phyloP scores from a whole-genome alignment of 2,113 vertebrate species.

The Falco punctatus region DNA sequence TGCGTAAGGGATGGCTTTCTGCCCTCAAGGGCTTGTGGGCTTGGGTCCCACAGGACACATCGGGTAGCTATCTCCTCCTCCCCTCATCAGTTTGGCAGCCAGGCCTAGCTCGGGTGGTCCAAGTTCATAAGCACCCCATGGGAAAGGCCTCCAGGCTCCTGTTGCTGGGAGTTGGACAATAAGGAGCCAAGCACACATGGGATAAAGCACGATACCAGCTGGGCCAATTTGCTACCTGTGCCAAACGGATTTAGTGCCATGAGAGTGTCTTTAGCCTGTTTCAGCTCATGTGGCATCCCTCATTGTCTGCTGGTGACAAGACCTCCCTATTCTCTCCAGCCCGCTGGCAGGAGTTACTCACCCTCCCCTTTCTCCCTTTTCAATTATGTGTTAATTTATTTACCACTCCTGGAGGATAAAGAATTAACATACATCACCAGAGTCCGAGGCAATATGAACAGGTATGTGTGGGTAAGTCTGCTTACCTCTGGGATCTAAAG shows the following conservation, averaged over 20 bases:
- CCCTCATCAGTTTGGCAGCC: slow-evolving; percentile 6
- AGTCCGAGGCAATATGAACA: not conserved
- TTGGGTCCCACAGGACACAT: not conserved
- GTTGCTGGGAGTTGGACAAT: slow-evolving; percentile 60
- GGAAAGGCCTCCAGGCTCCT: slow-evolving; percentile 36
- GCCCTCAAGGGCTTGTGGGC: not conserved
- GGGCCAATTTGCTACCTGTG: slow-evolving; percentile 4
- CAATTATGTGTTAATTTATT: slow-evolving; percentile 35
- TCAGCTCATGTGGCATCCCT: slow-evolving; percentile 34
- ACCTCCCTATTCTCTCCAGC: not conserved
- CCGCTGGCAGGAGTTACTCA: slow-evolving; percentile 8
- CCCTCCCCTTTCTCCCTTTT: not conserved
- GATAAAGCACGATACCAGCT: slow-evolving; percentile 19
- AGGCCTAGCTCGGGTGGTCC: not conserved
- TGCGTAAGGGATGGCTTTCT: not conserved
- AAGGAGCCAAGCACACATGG: not conserved
- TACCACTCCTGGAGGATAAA: slow-evolving; percentile 9
- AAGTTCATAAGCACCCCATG: not conserved
- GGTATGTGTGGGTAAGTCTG: slow-evolving; percentile 44
- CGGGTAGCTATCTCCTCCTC: not conserved
- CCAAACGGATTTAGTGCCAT: slow-evolving; percentile 36
- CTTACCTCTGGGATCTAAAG: slow-evolving; percentile 99
- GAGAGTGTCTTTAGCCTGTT: not conserved
- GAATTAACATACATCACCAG: slow-evolving; percentile 21
- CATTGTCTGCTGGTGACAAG: slow-evolving; percentile 43